Percentiles rank a stretch among this genome's conserved stretches.
phyloP scores from a whole-genome alignment of 1,140 invertebrate genomes.

The Mylabris phalerata region DNA sequence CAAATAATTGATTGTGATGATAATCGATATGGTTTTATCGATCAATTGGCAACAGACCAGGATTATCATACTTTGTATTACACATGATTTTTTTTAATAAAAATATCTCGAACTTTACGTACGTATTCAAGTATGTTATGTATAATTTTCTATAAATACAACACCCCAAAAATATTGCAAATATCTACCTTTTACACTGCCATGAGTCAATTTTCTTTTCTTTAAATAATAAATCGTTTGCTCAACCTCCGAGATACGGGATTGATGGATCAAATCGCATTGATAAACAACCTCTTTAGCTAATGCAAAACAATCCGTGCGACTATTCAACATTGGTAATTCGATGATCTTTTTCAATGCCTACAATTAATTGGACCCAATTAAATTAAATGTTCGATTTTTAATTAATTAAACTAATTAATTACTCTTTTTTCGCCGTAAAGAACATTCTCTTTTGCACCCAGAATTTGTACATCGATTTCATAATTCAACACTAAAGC shows the following conservation, averaged over 20 bases:
- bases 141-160: constrained; percentile 1
- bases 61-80: too few species aligned
- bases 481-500: constrained; percentile 88
- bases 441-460: constrained; percentile 76
- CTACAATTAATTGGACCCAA: constrained; percentile 28
- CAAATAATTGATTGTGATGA: too few species aligned
- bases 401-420: too few species aligned
- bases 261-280: constrained; percentile 82
- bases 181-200: constrained; percentile 27
- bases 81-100: too few species aligned
- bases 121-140: too few species aligned
- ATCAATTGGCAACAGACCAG: too few species aligned
- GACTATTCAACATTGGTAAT: constrained; percentile 71
- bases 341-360: constrained; percentile 79
- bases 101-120: too few species aligned
- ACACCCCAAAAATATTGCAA: background rate
- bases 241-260: constrained; percentile 78
- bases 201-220: constrained; percentile 57
- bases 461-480: constrained; percentile 77
- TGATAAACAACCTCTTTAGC: constrained; percentile 83
- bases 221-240: constrained; percentile 89
- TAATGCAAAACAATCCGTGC: constrained; percentile 71
- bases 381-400: background rate
- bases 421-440: constrained; percentile 74
- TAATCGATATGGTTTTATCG: too few species aligned